Conservation (phyloP, 1,140 invertebrate species). For the Sitophilus oryzae region DNA sequence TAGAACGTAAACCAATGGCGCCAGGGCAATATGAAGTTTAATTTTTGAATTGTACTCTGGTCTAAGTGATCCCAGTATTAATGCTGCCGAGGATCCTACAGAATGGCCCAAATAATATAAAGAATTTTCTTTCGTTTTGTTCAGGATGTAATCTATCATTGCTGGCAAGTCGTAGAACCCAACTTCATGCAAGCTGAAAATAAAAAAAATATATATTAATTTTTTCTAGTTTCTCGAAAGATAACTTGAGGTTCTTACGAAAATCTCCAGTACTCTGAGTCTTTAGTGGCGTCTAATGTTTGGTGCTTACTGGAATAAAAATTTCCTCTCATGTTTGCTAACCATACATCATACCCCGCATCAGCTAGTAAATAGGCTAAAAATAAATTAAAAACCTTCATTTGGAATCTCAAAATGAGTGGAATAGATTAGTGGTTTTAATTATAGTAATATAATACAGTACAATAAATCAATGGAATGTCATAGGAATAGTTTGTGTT, state of each 20-base stretch:
- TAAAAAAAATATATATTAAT: constrained; percentile 8
- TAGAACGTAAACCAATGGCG: constrained; percentile 47
- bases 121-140: constrained; percentile 45
- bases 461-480: no score
- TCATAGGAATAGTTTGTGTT: no score
- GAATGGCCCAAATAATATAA: constrained; percentile 56
- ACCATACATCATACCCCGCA: constrained; percentile 50
- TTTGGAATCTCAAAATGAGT: background rate
- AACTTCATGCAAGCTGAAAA: constrained; percentile 36
- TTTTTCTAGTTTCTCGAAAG: background rate
- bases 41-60: constrained; percentile 54
- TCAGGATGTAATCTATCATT: constrained; percentile 52
- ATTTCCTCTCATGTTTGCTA: constrained; percentile 67
- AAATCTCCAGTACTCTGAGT: constrained; percentile 51
- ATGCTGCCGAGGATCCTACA: constrained; percentile 51
- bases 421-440: no score
- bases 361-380: constrained; percentile 39
- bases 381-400: background rate
- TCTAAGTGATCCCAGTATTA: constrained; percentile 45
- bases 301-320: constrained; percentile 45
- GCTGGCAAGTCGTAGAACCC: constrained; percentile 55
- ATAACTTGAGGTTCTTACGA: constrained; percentile 21
- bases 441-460: no score
- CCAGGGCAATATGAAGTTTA: constrained; percentile 47
- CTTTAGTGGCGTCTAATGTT: constrained; percentile 31